Conservation (phyloP, 2,888 invertebrate genomes). For the Suillia variegata region DNA sequence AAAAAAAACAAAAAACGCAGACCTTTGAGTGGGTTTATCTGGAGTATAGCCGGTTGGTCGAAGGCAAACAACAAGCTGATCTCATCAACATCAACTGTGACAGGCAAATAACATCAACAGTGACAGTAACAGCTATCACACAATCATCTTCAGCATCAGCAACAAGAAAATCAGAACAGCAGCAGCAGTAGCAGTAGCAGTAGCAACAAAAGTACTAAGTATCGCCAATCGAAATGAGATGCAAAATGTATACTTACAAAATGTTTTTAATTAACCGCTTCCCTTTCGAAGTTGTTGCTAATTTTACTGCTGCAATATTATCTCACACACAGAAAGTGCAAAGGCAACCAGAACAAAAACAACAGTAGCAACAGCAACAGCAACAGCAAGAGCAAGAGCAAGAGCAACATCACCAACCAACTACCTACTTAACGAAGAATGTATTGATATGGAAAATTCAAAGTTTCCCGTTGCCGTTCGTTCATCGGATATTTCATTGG, state of each 20-base stretch:
- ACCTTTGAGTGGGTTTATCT: too few relatives aligned
- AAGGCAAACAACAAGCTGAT: too few relatives aligned
- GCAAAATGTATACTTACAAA: conserved; percentile 37
- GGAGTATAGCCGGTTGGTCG: too few relatives aligned
- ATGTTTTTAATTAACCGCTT: conserved; percentile 56
- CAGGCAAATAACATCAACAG: neutral
- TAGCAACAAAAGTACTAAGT: conserved; percentile 8
- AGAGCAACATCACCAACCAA: conserved; percentile 6
- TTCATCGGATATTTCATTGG: neutral
- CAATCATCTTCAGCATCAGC: conserved; percentile 1
- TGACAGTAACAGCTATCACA: conserved; percentile 9
- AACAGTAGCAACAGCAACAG: neutral
- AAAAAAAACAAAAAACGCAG: too few relatives aligned
- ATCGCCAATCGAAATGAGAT: conserved; percentile 30
- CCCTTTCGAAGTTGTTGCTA: conserved; percentile 26
- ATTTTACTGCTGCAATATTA: neutral
- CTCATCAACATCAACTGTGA: neutral
- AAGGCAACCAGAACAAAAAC: conserved; percentile 9
- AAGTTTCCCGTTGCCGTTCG: neutral
- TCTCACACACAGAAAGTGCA: conserved; percentile 9
- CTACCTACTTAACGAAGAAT: neutral
- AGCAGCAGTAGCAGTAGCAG: conserved; percentile 6
- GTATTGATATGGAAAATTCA: neutral
- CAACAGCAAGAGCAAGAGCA: neutral
- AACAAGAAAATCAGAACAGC: conserved; percentile 3